Percentiles rank a stretch among this genome's conserved stretches.
Conservation (phyloP, 1,140 invertebrate genomes). For the Cydia pomonella region DNA sequence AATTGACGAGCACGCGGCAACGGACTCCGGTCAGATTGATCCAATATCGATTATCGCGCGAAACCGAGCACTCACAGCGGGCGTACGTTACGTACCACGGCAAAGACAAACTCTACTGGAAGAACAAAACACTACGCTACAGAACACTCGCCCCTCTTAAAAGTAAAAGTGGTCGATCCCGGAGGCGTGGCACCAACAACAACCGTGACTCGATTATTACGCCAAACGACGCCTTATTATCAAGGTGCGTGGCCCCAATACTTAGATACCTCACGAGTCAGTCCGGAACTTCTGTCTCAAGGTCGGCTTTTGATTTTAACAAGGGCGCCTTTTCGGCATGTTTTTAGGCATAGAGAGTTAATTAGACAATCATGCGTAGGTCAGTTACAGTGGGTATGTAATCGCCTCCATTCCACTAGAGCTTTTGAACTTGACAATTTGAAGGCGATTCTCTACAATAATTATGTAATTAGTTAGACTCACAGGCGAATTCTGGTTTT, state of each 20-base stretch:
- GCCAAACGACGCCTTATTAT: conserved; percentile 38
- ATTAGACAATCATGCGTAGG: neutral
- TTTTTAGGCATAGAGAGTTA: neutral
- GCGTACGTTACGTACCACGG: conserved; percentile 42
- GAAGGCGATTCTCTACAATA: neutral
- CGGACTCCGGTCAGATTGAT: conserved; percentile 12
- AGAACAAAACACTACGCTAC: conserved; percentile 47
- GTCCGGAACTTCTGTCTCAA: conserved; percentile 45
- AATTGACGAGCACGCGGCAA: neutral
- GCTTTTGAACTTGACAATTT: neutral
- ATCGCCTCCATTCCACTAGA: neutral
- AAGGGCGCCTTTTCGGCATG: conserved; percentile 4
- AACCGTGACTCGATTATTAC: conserved; percentile 50
- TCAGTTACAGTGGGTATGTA: neutral
- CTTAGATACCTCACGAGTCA: conserved; percentile 38
- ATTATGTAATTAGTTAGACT: neutral
- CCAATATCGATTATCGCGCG: neutral
- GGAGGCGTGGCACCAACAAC: conserved; percentile 56
- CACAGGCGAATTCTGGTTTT: too few species aligned
- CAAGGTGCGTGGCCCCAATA: conserved; percentile 43
- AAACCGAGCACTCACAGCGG: conserved; percentile 36
- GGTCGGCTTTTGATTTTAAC: conserved; percentile 33
- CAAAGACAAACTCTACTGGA: conserved; percentile 59
- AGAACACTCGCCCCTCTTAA: conserved; percentile 62
- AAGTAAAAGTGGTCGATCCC: conserved; percentile 75